Percentiles rank a stretch among this genome's conserved stretches.
phyloP scores from a whole-genome alignment of 2,888 invertebrate genomes.

The Metellina segmentata region DNA sequence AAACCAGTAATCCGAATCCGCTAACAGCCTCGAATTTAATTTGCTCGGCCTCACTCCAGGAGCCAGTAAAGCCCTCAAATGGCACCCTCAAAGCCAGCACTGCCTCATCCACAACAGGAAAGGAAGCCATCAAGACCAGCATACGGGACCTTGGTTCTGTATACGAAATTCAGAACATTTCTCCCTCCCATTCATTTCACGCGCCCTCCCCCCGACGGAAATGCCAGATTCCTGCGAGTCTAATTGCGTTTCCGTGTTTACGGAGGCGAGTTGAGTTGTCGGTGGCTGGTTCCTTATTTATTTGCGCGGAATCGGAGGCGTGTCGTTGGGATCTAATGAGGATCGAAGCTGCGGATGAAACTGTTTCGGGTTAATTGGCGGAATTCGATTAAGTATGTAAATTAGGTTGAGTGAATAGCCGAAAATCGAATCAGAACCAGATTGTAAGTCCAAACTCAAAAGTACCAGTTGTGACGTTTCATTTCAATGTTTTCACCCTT shows the following conservation, averaged over 20 bases:
- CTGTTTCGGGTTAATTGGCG: no score
- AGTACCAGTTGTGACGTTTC: neutral
- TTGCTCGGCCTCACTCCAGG: no score
- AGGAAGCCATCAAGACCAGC: slow-evolving; percentile 31
- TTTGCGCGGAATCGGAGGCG: slow-evolving; percentile 57
- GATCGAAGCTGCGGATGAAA: neutral
- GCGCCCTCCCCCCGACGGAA: slow-evolving; percentile 16
- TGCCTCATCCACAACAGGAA: neutral
- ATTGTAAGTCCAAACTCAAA: no score
- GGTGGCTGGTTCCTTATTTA: slow-evolving; percentile 24
- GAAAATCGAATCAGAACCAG: no score
- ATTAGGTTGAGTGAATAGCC: no score
- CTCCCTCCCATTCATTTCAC: slow-evolving; percentile 37
- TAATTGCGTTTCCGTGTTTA: slow-evolving; percentile 62
- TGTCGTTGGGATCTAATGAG: slow-evolving; percentile 34
- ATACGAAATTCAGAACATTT: slow-evolving; percentile 22
- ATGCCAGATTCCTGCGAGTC: slow-evolving; percentile 47
- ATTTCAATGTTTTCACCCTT: neutral
- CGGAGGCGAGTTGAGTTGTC: slow-evolving; percentile 56
- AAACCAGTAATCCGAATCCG: no score
- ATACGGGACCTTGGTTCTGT: neutral
- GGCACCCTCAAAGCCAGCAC: no score
- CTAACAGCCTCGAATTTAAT: no score
- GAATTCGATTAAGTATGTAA: no score
- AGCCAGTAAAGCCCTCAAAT: no score